A percentile compares a stretch with the other conserved stretches of the same genome.
Evolutionary conservation across 2,888 invertebrate genomes (phyloP).

Genomic region (Neoitamus cyanurus): DNA sequence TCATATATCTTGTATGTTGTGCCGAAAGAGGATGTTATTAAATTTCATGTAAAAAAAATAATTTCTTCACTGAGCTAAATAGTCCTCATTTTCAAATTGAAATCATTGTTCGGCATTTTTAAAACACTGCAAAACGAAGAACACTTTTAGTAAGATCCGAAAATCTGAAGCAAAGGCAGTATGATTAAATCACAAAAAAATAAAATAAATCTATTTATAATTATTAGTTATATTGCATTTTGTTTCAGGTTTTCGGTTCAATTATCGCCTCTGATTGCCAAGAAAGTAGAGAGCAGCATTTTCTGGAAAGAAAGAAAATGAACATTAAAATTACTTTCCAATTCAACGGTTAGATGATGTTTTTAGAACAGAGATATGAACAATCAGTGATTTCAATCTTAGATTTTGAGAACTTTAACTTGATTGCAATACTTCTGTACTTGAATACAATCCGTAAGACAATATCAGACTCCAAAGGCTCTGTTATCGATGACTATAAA

Average conservation of each 20-base stretch:
- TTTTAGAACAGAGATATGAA: no score
- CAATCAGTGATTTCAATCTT: no score
- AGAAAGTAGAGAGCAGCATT: background rate
- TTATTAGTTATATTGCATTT: background rate
- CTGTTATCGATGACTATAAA: no score
- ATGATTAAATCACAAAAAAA: background rate
- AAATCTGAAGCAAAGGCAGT: constrained; percentile 15
- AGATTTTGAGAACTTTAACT: no score
- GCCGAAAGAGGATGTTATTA: constrained; percentile 13
- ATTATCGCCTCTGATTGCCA: background rate
- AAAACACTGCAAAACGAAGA: constrained; percentile 9
- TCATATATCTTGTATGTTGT: constrained; percentile 28
- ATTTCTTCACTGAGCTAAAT: constrained; percentile 21
- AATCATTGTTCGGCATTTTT: constrained; percentile 7
- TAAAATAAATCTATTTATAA: background rate
- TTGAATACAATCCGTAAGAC: no score
- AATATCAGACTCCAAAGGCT: no score
- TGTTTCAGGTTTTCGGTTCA: background rate
- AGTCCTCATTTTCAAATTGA: constrained; percentile 35
- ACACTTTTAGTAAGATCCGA: background rate
- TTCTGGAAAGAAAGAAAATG: background rate
- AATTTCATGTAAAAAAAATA: constrained; percentile 31
- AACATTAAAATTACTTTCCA: background rate
- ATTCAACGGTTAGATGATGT: no score
- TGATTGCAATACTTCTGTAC: no score